Conservation (phyloP, 1,140 invertebrate species). For the Aradophagus sp. region DNA sequence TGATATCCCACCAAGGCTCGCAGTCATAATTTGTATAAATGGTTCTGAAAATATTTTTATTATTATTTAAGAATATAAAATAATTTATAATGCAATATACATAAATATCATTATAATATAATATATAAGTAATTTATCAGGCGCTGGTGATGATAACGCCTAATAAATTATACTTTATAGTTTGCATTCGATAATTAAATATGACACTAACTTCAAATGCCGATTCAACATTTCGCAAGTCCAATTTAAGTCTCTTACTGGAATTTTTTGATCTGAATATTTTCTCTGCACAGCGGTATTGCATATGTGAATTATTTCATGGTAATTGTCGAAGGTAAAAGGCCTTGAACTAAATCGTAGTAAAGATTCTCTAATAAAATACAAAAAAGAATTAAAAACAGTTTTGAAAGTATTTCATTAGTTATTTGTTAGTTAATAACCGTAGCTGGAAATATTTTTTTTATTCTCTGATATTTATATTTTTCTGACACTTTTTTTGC, state of each 20-base stretch:
- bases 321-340: conserved; percentile 86
- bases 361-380: conserved; percentile 81
- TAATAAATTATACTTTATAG: too few relatives aligned
- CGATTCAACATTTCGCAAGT: conserved; percentile 83
- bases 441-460: too few relatives aligned
- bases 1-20: conserved; percentile 79
- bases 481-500: conserved; percentile 4
- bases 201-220: conserved; percentile 81
- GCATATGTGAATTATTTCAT: conserved; percentile 92
- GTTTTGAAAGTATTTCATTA: too few relatives aligned
- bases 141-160: too few relatives aligned
- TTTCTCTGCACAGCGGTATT: conserved; percentile 93
- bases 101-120: too few relatives aligned
- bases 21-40: conserved; percentile 58
- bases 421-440: not conserved
- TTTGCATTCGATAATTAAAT: too few relatives aligned
- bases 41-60: conserved; percentile 19
- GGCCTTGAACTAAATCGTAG: conserved; percentile 92
- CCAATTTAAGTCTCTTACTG: conserved; percentile 88
- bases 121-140: too few relatives aligned
- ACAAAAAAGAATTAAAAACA: too few relatives aligned
- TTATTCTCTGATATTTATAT: too few relatives aligned
- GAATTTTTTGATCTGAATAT: conserved; percentile 73
- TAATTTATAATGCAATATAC: too few relatives aligned
- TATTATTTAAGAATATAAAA: not conserved